Evolutionary conservation across 64 coral and sea anemone genomes (phyloP).

Genomic region (Dendrophyllia cribrosa): DNA sequence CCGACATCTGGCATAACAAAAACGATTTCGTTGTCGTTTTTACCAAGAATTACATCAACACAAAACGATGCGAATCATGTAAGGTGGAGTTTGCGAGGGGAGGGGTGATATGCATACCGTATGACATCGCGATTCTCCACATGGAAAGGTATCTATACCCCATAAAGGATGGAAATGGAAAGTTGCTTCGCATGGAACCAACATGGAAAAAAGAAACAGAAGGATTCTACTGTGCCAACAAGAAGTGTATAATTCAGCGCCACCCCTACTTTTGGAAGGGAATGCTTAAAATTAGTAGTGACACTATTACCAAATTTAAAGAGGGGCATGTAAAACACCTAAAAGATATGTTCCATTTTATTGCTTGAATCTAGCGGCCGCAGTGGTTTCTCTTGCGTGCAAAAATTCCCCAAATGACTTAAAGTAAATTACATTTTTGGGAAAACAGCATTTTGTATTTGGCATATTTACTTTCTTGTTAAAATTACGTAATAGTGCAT

Average conservation of each 20-base stretch:
- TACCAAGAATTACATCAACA: constrained; percentile 42
- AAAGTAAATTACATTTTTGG: too few species aligned
- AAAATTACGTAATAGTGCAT: too few species aligned
- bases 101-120: constrained; percentile 5
- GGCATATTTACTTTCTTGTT: too few species aligned
- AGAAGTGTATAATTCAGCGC: constrained; percentile 3
- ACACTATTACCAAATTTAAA: neutral
- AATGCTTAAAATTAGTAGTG: constrained; percentile 23
- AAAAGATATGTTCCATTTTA: neutral
- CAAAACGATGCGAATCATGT: constrained; percentile 57
- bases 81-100: constrained; percentile 76
- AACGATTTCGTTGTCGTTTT: constrained; percentile 60
- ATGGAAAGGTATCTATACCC: constrained; percentile 28
- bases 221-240: constrained; percentile 29
- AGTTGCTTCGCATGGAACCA: constrained; percentile 6
- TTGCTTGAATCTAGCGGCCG: neutral
- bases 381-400: too few species aligned
- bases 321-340: constrained; percentile 9
- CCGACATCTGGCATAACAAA: constrained; percentile 77
- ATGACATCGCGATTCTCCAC: constrained; percentile 33
- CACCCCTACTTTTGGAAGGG: constrained; percentile 65
- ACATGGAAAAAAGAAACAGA: constrained; percentile 21
- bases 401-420: too few species aligned
- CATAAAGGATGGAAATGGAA: constrained; percentile 5
- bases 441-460: too few species aligned